Conservation (phyloP, 2,888 invertebrate genomes). For the Thecocarcelia acutangulata region DNA sequence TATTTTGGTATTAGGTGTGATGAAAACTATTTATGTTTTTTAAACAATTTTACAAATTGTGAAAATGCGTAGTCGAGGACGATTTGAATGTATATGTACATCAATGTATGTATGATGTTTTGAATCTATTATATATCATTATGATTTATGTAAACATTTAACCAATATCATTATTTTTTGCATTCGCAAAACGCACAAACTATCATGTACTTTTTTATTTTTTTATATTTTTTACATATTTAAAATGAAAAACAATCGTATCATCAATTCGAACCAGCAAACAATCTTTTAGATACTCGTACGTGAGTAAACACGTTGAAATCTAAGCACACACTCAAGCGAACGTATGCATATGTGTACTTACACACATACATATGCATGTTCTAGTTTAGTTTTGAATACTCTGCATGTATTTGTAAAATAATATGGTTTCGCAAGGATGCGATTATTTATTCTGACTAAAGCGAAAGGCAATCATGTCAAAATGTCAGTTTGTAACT, state of each 20-base stretch:
- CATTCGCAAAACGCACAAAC: neutral
- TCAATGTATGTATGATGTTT: no score
- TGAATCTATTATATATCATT: no score
- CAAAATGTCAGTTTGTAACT: slow-evolving; percentile 55
- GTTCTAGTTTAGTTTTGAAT: neutral
- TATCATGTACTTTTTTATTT: neutral
- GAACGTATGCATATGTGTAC: neutral
- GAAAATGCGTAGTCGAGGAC: no score
- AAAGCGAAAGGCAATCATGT: slow-evolving; percentile 59
- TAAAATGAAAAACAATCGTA: slow-evolving; percentile 61
- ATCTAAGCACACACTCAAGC: neutral
- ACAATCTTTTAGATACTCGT: slow-evolving; percentile 64
- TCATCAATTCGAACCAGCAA: slow-evolving; percentile 58
- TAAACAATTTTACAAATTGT: no score
- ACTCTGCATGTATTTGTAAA: slow-evolving; percentile 7
- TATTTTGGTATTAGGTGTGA: no score
- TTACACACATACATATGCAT: neutral
- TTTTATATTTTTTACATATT: slow-evolving; percentile 26
- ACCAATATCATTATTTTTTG: neutral
- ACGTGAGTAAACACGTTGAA: slow-evolving; percentile 61
- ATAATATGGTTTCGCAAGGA: slow-evolving; percentile 15
- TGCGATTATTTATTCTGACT: slow-evolving; percentile 37
- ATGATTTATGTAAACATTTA: no score
- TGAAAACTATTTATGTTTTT: no score
- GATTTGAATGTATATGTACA: no score